Base-by-base conservation (phyloP, 2,888 invertebrate genomes). In the Caenorhabditis sp. region DNA sequence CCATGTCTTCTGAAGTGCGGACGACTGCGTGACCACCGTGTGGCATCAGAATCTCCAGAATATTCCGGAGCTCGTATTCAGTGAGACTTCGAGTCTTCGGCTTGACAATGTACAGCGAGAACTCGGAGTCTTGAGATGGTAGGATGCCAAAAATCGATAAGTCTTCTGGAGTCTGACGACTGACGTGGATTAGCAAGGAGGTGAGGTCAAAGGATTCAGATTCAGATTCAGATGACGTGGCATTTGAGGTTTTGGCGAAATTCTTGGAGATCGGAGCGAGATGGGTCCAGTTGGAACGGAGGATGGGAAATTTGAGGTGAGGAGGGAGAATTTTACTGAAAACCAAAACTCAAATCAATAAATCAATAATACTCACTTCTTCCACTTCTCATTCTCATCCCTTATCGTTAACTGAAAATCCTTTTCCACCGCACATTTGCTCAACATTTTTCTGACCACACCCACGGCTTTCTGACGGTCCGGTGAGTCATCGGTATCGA, bases 81-180 rank as follows among this genome's bases (percentile, higher is more conserved):
- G 60, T 58, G 2, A 58, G 22, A 2, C n/a, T 13, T 13, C 11
- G 40, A 40, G 40, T 11, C 13, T 40, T 8, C 2, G 74, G 74
- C 47, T 74, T 74, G 4, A 74, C 58, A 18, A 67, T 32, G 22
- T 60, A 74, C n/a, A 74, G 26, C 0, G 74, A 53, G 32, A 74
- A 67, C 26, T 74, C 74, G 4, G 74, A 74, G 28, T 74, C 74
- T 15, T 26, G 58, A 0, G 74, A 74, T 1, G 74, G 74, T 9
- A 35, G 58, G 9, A 74, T 40, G 20, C 65, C 65, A 0, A 74
- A 22, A 2, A 74, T n/a, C 24, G 60, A 58, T 22, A 53, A 11
- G 28, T 74, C 64, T 13, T 67, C 74, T 5, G 74, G 65, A 3
- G 58, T 60, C 24, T 74, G 51, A 8, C 6, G 50, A n/a, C 13